These are phyloP conservation scores for Romanogobio albipinnatus DNA, from an alignment of 2,113 vertebrate genomes.

Conservation along the genomic window DNA sequence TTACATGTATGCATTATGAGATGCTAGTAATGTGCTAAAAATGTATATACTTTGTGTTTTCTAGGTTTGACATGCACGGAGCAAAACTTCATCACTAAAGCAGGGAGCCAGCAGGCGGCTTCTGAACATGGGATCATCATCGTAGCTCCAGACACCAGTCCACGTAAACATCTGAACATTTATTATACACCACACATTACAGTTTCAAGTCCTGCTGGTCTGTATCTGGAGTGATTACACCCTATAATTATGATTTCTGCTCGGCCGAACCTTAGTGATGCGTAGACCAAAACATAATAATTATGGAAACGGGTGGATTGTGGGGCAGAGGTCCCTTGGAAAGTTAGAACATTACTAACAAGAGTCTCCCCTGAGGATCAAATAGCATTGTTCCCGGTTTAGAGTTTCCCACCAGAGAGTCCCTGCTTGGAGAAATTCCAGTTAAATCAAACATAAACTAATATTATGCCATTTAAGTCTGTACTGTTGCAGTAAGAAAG, in stretches of 20 bases:
- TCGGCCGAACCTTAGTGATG: background rate
- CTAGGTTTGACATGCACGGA: slow-evolving; percentile 94
- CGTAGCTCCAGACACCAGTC: slow-evolving; percentile 92
- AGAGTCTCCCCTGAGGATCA: slow-evolving; percentile 4
- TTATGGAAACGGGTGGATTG: background rate
- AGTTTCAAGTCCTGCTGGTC: background rate
- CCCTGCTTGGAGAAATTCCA: background rate
- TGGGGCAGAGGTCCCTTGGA: background rate
- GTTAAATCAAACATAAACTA: background rate
- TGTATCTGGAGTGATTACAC: background rate
- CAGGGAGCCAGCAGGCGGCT: slow-evolving; percentile 86
- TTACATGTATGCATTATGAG: background rate
- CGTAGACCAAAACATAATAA: background rate
- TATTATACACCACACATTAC: too few relatives aligned
- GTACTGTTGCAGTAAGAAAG: background rate
- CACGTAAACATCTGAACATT: slow-evolving; percentile 77
- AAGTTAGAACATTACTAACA: background rate
- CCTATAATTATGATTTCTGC: background rate
- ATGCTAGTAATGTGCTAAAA: background rate
- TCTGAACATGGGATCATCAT: slow-evolving; percentile 88
- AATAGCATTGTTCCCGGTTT: background rate
- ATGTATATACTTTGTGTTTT: background rate
- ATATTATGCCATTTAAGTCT: background rate
- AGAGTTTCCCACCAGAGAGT: slow-evolving; percentile 1
- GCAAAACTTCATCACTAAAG: slow-evolving; percentile 95